Evolutionary conservation across 53 echinoderm and acorn worm genomes (phyloP).

Genomic region (Actinopyga echinites): DNA sequence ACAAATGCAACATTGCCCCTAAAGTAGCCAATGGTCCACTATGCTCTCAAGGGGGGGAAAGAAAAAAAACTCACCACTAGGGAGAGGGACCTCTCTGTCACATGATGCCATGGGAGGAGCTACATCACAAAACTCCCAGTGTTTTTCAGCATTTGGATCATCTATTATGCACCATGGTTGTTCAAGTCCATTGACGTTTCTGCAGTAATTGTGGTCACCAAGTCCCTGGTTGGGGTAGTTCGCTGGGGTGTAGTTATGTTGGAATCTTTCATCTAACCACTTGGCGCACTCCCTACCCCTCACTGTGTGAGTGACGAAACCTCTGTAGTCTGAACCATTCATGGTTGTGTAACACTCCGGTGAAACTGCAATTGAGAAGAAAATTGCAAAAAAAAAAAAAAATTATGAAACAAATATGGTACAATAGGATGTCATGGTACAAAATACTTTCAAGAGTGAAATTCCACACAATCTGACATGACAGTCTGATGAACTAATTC

Average conservation of each 20-base stretch:
- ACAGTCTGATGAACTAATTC: too few species aligned
- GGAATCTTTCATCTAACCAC: constrained; percentile 59
- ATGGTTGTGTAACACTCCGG: constrained; percentile 57
- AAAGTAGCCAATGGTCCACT: too few species aligned
- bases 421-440: too few species aligned
- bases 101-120: constrained; percentile 48
- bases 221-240: constrained; percentile 64
- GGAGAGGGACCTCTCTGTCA: constrained; percentile 34
- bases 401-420: too few species aligned
- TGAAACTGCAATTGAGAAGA: constrained; percentile 42
- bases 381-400: too few species aligned
- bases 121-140: constrained; percentile 75
- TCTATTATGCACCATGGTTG: constrained; percentile 70
- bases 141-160: neutral
- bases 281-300: constrained; percentile 55
- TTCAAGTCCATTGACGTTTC: constrained; percentile 51
- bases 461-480: too few species aligned
- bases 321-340: constrained; percentile 68
- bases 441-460: too few species aligned
- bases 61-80: neutral
- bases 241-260: constrained; percentile 50
- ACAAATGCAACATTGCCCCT: too few species aligned
- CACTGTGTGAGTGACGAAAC: constrained; percentile 43
- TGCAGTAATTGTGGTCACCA: constrained; percentile 77
- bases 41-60: neutral